These are phyloP conservation scores for Eupristina koningsbergeri DNA, from an alignment of 1,140 invertebrate species.

Conservation along the genomic window DNA sequence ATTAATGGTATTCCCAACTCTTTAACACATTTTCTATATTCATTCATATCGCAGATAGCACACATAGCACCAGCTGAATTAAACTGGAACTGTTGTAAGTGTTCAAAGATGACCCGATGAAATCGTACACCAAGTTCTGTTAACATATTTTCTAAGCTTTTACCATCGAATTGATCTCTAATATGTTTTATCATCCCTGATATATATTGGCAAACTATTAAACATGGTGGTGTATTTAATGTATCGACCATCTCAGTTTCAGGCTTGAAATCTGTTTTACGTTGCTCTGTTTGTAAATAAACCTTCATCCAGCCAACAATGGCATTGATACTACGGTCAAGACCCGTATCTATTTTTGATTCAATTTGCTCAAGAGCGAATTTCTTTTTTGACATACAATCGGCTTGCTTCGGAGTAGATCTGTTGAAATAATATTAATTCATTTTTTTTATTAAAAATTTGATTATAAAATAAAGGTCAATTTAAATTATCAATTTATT, in stretches of 20 bases:
- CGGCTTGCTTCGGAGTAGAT: conserved; percentile 89
- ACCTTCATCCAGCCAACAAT: conserved; percentile 93
- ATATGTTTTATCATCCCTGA: conserved; percentile 85
- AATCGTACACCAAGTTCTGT: conserved; percentile 92
- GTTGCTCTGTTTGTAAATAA: conserved; percentile 93
- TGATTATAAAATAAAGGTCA: too few relatives aligned
- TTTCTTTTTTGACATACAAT: conserved; percentile 91
- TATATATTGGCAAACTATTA: conserved; percentile 89
- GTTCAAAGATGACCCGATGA: conserved; percentile 95
- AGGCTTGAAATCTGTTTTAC: conserved; percentile 96
- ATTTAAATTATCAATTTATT: too few relatives aligned
- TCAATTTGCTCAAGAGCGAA: conserved; percentile 91
- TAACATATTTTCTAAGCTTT: conserved; percentile 90
- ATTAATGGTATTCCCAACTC: conserved; percentile 84
- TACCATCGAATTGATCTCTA: conserved; percentile 90
- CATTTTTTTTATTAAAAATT: too few relatives aligned
- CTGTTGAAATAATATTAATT: conserved; percentile 70
- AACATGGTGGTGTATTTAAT: conserved; percentile 86
- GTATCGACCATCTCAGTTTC: conserved; percentile 87
- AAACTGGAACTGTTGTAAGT: conserved; percentile 95
- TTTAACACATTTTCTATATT: conserved; percentile 89
- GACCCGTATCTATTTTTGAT: conserved; percentile 90
- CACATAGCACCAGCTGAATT: conserved; percentile 97
- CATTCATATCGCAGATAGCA: conserved; percentile 98
- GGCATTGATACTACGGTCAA: conserved; percentile 90